Evolutionary conservation across 2,113 vertebrate genomes (phyloP).

Genomic region (Equus quagga): DNA sequence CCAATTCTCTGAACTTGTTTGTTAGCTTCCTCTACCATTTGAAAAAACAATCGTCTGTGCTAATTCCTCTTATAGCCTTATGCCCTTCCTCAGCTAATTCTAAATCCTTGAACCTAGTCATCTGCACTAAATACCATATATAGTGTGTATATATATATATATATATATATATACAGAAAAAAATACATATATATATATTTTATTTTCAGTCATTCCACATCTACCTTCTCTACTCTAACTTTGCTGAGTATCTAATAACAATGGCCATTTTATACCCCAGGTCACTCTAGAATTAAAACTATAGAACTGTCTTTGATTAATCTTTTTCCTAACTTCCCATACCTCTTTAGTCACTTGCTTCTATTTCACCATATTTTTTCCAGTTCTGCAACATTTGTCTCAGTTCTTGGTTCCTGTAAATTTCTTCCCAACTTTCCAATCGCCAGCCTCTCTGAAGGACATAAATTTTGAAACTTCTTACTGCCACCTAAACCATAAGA

Average conservation of each 20-base stretch:
- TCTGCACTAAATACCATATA: neutral
- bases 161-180: neutral
- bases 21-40: neutral
- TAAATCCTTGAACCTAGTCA: neutral
- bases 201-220: neutral
- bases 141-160: neutral
- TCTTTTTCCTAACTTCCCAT: neutral
- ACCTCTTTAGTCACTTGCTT: neutral
- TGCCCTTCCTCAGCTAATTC: neutral
- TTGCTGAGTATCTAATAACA: neutral
- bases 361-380: neutral
- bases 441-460: neutral
- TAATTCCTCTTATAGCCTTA: neutral
- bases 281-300: neutral
- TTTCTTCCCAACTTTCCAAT: neutral
- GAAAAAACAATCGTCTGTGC: neutral
- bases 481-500: neutral
- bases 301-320: neutral
- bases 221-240: neutral
- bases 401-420: neutral
- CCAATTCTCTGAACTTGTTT: neutral
- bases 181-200: neutral
- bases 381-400: neutral
- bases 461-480: neutral
- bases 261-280: neutral